Evolutionary conservation across 2,888 invertebrate species (phyloP).

Genomic region (Alloplasta piceator): DNA sequence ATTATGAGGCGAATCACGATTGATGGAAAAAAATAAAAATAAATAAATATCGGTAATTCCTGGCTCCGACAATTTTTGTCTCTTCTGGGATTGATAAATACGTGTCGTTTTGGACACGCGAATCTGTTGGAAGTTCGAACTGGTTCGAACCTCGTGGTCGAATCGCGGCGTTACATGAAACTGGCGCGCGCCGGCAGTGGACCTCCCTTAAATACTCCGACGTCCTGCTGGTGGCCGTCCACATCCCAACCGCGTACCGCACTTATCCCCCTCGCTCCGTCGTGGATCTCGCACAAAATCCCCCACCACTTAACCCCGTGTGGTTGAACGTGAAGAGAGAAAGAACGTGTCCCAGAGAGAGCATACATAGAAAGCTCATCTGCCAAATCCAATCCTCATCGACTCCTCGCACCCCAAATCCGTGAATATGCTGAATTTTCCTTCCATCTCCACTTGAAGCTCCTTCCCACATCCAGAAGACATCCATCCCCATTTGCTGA

Average conservation of each 20-base stretch:
- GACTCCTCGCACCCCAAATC: slow-evolving; percentile 50
- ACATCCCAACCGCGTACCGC: slow-evolving; percentile 74
- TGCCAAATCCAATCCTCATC: slow-evolving; percentile 76
- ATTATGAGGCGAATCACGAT: too few species aligned
- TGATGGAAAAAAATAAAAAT: too few species aligned
- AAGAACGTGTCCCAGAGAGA: slow-evolving; percentile 54
- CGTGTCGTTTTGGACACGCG: background rate
- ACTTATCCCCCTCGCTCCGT: slow-evolving; percentile 62
- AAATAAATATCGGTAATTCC: too few species aligned
- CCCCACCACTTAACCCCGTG: slow-evolving; percentile 51
- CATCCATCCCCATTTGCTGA: too few species aligned
- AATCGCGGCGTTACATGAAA: slow-evolving; percentile 66
- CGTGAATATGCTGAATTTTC: too few species aligned
- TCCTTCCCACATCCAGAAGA: too few species aligned
- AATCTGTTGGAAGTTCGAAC: slow-evolving; percentile 27
- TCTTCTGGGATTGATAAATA: background rate
- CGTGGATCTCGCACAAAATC: slow-evolving; percentile 55
- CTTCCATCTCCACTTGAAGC: too few species aligned
- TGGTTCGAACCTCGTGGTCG: slow-evolving; percentile 65
- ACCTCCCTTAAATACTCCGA: slow-evolving; percentile 79
- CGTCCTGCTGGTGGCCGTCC: slow-evolving; percentile 73
- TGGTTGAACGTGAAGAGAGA: slow-evolving; percentile 43
- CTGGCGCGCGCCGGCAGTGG: slow-evolving; percentile 78
- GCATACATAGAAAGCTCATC: slow-evolving; percentile 63
- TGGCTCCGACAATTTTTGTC: background rate